phyloP scores from a whole-genome alignment of 2,888 invertebrate genomes.

The Campoplex nolae region DNA sequence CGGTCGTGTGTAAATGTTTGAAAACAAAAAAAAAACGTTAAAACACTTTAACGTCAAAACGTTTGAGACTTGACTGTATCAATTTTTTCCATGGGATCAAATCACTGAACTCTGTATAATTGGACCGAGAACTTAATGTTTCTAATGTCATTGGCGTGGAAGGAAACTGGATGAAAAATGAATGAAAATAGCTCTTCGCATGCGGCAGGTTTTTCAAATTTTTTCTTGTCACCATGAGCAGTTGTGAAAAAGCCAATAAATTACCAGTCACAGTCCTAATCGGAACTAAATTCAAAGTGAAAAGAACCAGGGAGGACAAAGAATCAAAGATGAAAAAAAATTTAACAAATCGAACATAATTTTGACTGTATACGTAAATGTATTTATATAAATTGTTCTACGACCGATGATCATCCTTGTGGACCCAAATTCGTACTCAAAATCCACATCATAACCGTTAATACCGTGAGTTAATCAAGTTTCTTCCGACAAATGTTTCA shows the following conservation, averaged over 20 bases:
- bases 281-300: neutral
- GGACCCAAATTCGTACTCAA: neutral
- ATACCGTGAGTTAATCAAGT: neutral
- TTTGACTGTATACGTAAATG: neutral
- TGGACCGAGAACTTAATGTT: neutral
- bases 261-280: neutral
- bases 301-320: neutral
- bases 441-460: neutral
- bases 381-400: constrained; percentile 17
- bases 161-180: neutral
- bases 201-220: neutral
- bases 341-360: constrained; percentile 18
- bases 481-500: neutral
- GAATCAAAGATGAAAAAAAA: neutral
- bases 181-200: neutral
- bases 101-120: neutral
- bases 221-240: neutral
- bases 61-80: neutral
- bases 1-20: neutral
- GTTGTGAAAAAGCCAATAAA: neutral
- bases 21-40: neutral
- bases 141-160: neutral
- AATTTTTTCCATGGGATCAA: constrained; percentile 33
- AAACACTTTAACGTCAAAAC: neutral
- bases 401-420: neutral